Evolutionary conservation across 2,113 vertebrate genomes (phyloP).

Genomic region (Amphilophus citrinellus): DNA sequence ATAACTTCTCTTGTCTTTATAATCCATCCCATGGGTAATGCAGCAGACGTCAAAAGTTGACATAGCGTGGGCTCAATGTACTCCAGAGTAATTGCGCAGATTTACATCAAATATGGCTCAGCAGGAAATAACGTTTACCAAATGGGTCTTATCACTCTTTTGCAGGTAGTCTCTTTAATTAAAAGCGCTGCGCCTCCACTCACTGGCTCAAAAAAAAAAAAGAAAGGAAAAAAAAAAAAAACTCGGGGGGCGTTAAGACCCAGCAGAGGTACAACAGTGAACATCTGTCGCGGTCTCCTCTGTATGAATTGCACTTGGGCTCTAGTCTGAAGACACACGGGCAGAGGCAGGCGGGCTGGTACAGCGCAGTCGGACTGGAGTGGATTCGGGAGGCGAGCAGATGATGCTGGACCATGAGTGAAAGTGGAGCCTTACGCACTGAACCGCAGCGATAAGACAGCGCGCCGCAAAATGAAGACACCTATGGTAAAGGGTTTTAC

Average conservation of each 20-base stretch:
- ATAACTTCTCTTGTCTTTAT: constrained; percentile 15
- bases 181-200: background rate
- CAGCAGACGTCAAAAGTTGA: constrained; percentile 7
- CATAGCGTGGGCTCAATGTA: constrained; percentile 8
- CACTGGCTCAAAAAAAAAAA: background rate
- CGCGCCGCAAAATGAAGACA: constrained; percentile 92
- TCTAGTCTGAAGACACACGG: constrained; percentile 53
- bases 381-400: constrained; percentile 19
- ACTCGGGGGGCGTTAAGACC: constrained; percentile 77
- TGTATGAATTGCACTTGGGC: constrained; percentile 74
- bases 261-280: constrained; percentile 61
- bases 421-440: constrained; percentile 80
- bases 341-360: constrained; percentile 74
- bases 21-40: constrained; percentile 14
- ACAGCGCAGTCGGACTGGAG: constrained; percentile 46
- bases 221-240: background rate
- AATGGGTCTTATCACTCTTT: constrained; percentile 46
- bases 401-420: constrained; percentile 74
- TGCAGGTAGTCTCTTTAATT: constrained; percentile 61
- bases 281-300: constrained; percentile 80
- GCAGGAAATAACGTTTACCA: constrained; percentile 43
- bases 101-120: constrained; percentile 39
- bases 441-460: constrained; percentile 80
- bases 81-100: constrained; percentile 34
- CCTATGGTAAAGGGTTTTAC: constrained; percentile 85